Percentiles rank a stretch among this genome's conserved stretches.
These are phyloP conservation scores for Denticeps clupeoides DNA, from an alignment of 2,797 vertebrate species.

Conservation along the genomic window DNA sequence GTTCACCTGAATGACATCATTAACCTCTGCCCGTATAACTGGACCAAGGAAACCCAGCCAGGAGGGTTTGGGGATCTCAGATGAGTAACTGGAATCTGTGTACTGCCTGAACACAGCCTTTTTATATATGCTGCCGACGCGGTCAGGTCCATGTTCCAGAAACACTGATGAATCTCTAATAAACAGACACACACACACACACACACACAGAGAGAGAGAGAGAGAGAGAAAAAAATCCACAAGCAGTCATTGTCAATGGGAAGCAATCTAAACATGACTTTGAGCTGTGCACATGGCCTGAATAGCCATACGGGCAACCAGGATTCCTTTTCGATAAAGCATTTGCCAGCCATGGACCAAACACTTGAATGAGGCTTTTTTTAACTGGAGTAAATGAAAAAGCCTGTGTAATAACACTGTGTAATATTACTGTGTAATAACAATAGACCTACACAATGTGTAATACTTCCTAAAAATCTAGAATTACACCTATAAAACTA, in stretches of 20 bases:
- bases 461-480: too few relatives aligned
- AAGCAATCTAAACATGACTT: not conserved
- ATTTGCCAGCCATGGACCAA: too few relatives aligned
- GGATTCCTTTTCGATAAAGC: too few relatives aligned
- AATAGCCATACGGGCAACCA: too few relatives aligned
- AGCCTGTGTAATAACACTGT: too few relatives aligned
- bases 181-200: slow-evolving; percentile 7
- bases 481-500: too few relatives aligned
- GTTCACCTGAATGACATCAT: slow-evolving; percentile 74
- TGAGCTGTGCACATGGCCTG: too few relatives aligned
- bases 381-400: too few relatives aligned
- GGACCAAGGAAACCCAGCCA: slow-evolving; percentile 91
- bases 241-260: not conserved
- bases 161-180: slow-evolving; percentile 64
- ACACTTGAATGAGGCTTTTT: too few relatives aligned
- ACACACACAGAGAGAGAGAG: not conserved
- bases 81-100: slow-evolving; percentile 63
- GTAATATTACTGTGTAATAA: too few relatives aligned
- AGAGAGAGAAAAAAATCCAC: not conserved
- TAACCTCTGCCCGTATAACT: slow-evolving; percentile 77
- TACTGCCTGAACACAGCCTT: slow-evolving; percentile 83
- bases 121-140: slow-evolving; percentile 77
- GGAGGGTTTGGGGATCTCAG: slow-evolving; percentile 54
- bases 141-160: slow-evolving; percentile 48
- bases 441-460: too few relatives aligned